Evolutionary conservation across 2,113 vertebrate species (phyloP).

Genomic region (Grantiella picta): DNA sequence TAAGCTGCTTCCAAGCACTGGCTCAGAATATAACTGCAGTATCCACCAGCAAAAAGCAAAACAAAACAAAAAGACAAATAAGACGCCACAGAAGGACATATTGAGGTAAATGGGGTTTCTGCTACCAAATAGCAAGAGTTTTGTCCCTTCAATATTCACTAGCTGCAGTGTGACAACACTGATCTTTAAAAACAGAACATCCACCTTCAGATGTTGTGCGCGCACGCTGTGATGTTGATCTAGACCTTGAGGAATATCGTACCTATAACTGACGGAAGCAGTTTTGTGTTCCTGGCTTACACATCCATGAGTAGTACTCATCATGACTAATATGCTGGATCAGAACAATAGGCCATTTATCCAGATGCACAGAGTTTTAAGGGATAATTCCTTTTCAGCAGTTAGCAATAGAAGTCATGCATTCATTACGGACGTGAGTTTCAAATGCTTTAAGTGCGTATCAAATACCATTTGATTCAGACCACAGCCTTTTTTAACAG

Average conservation of each 20-base stretch:
- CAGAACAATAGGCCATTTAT: background rate
- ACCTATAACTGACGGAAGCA: background rate
- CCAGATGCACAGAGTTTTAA: background rate
- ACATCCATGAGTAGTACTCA: background rate
- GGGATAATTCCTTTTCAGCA: background rate
- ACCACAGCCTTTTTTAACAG: background rate
- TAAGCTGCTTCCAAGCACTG: conserved; percentile 36
- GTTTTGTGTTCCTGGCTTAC: background rate
- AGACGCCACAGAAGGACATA: background rate
- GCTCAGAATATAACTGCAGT: background rate
- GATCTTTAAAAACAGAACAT: background rate
- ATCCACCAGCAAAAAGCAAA: conserved; percentile 20
- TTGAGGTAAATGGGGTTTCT: conserved; percentile 28
- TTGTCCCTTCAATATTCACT: background rate
- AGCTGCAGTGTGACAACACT: background rate
- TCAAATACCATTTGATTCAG: background rate
- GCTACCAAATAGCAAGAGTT: background rate
- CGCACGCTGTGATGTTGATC: background rate
- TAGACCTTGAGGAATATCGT: background rate
- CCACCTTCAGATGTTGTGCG: background rate
- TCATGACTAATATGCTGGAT: background rate
- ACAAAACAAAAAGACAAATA: background rate
- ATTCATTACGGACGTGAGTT: background rate
- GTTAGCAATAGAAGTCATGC: background rate
- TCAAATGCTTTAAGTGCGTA: background rate